Evolutionary conservation across 2,113 vertebrate species (phyloP).

Genomic region (Pica pica): DNA sequence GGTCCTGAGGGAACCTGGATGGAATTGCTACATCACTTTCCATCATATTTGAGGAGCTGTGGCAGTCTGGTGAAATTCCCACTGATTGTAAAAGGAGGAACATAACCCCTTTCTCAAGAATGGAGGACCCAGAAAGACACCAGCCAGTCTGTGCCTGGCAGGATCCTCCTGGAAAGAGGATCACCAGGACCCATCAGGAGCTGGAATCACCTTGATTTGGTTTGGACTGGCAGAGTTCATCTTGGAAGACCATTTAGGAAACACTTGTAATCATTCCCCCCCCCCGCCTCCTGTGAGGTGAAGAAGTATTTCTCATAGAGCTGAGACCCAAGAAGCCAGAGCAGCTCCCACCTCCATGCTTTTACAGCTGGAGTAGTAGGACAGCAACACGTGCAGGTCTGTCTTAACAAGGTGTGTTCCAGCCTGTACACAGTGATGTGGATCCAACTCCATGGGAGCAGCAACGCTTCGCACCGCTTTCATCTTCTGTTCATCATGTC

Average conservation of each 20-base stretch:
- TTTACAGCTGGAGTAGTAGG: neutral
- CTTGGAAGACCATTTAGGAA: neutral
- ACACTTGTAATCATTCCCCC: neutral
- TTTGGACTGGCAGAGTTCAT: neutral
- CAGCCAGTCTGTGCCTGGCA: neutral
- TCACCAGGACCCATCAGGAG: neutral
- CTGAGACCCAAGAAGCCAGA: neutral
- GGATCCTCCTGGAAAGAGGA: neutral
- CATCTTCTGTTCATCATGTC: slow-evolving; percentile 35
- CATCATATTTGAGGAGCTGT: neutral
- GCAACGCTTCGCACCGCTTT: neutral
- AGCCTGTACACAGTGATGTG: neutral
- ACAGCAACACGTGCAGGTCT: slow-evolving; percentile 5
- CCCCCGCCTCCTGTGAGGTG: neutral
- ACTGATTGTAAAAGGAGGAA: neutral
- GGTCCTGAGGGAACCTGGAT: neutral
- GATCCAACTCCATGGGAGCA: neutral
- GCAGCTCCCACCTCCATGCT: neutral
- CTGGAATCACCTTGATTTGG: neutral
- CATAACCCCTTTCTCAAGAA: neutral
- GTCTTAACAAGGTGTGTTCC: neutral
- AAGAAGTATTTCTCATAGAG: neutral
- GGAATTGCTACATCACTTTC: neutral
- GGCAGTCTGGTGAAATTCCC: neutral
- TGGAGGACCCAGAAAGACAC: neutral